Conservation (phyloP, 2,113 vertebrate genomes). For the Malurus alboscapulatus region DNA sequence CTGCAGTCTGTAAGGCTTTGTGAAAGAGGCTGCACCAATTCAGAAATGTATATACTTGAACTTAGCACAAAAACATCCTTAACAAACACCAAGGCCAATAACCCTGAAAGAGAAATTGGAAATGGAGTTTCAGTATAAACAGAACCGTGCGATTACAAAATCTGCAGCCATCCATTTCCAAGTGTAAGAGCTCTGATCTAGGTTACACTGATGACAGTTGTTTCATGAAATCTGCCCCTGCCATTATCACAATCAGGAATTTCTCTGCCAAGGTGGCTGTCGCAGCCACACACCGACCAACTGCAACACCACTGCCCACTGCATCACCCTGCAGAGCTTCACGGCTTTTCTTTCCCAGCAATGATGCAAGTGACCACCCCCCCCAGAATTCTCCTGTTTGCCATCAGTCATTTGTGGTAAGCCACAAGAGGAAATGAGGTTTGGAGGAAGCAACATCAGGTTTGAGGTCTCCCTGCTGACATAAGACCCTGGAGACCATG, state of each 20-base stretch:
- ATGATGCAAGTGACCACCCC: background rate
- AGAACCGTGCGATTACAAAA: background rate
- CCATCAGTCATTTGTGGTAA: background rate
- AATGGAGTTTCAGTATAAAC: background rate
- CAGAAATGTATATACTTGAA: background rate
- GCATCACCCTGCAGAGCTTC: background rate
- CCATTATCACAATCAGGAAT: background rate
- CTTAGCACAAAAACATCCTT: background rate
- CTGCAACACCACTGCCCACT: background rate
- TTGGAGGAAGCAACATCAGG: background rate
- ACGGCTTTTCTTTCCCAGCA: background rate
- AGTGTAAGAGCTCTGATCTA: background rate
- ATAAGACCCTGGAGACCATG: background rate
- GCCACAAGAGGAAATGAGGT: background rate
- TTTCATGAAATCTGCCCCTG: background rate
- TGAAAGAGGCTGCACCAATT: background rate
- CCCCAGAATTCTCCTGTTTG: background rate
- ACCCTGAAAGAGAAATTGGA: background rate
- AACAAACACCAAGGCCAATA: background rate
- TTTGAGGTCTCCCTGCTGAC: background rate
- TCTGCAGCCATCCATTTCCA: background rate
- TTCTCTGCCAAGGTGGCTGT: background rate
- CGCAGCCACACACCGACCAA: rapidly evolving
- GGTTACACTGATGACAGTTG: background rate
- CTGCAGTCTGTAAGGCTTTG: background rate